phyloP scores from a whole-genome alignment of 2,797 vertebrate species.

The Coregonus ussuriensis region DNA sequence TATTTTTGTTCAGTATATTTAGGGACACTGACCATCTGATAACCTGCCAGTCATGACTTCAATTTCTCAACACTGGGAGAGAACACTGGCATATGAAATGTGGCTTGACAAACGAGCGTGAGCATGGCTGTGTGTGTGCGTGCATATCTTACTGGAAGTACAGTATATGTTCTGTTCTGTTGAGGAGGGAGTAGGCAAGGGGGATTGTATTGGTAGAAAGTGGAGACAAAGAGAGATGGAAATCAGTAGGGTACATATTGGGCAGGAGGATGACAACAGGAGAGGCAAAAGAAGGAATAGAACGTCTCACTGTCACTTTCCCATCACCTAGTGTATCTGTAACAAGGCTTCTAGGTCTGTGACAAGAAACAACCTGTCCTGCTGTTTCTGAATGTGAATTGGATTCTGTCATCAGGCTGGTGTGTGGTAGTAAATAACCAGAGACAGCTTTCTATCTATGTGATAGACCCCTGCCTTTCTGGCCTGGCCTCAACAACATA shows the following conservation, averaged over 20 bases:
- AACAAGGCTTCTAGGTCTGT: constrained; percentile 1
- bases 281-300: background rate
- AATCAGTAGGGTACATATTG: background rate
- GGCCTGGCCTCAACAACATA: background rate
- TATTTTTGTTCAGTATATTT: background rate
- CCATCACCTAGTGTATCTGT: background rate
- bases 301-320: background rate
- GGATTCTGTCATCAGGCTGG: background rate
- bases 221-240: background rate
- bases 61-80: background rate
- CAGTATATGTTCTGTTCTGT: background rate
- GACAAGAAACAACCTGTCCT: background rate
- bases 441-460: too few relatives aligned
- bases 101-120: background rate
- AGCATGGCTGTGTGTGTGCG: background rate
- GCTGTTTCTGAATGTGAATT: background rate
- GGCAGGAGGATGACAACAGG: background rate
- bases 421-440: background rate
- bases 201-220: background rate
- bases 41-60: background rate
- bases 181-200: background rate
- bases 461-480: background rate
- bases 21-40: background rate
- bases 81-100: constrained; percentile 1
- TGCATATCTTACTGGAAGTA: constrained; percentile 3